Base-by-base conservation (phyloP, 2,797 vertebrate genomes). In the Coendou prehensilis region DNA sequence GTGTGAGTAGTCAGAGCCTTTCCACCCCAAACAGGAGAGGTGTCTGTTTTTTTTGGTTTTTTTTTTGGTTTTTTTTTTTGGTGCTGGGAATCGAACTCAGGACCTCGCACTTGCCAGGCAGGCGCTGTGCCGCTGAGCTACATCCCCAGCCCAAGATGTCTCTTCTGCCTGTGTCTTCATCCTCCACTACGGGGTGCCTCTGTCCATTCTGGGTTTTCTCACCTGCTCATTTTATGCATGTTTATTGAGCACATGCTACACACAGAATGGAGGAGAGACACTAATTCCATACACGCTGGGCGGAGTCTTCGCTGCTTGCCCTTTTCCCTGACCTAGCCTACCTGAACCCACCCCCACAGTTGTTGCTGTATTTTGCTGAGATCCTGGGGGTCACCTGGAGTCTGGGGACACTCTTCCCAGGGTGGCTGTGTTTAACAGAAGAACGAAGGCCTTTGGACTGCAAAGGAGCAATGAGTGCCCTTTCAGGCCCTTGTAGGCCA, bases 271-370 rank as follows among this genome's bases (percentile, higher is more conserved):
- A 37, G 73, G 52, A 57, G 82, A 85, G 45, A 52, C 0, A 3
- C 56, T 33, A 28, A 30, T 13, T 47, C 37, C 17, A 14, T 6
- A 79, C 63, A 33, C 4, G 0, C 45, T 6, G 63, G 30, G 4
- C 13, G 17, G 9, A 63, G 47, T 30, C 80, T 57, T 33, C 1
- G 14, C 59, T 9, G 57, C 33, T 18, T n/a, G 30, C 30, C 20
- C 30, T 26, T 2, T 26, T 33, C 75, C 37, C 81, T 33, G 59
- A 57, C 59, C 26, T 10, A 61, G 23, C 28, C 13, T 13, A 3
- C 28, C 30, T 14, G 30, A 20, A 20, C 22, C 57, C 20, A 6
- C 7, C 0, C 10, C 45, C 1, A 6, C 1, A 33, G 3, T 4
- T 6, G 10, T 17, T 13, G 9, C 4, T 1, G 26, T 56, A 0